Conservation (phyloP, 2,888 invertebrate species). For the Cephonodes hylas region DNA sequence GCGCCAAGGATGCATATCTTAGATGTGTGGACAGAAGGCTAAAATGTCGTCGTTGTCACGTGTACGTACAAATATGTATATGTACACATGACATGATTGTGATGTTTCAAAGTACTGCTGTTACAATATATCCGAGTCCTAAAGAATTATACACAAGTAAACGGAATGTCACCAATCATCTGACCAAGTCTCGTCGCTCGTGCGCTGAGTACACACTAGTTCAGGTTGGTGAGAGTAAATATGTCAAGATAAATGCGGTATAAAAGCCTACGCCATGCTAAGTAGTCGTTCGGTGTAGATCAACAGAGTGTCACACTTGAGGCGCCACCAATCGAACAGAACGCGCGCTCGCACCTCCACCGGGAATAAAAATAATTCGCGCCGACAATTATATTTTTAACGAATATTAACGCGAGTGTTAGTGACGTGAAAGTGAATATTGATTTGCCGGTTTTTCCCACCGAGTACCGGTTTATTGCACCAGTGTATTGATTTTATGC, state of each 20-base stretch:
- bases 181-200: not conserved
- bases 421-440: constrained; percentile 18
- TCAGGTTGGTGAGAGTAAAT: not conserved
- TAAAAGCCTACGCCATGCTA: not conserved
- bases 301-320: constrained; percentile 5
- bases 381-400: not conserved
- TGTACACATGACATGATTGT: no score
- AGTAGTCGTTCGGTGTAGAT: constrained; percentile 5
- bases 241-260: not conserved
- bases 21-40: no score
- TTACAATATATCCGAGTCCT: no score
- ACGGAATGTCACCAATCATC: not conserved
- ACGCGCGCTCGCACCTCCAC: not conserved
- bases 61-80: no score
- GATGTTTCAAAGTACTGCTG: no score
- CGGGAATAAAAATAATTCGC: not conserved
- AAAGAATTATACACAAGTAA: not conserved
- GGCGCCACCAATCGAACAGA: not conserved
- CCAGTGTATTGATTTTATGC: constrained; percentile 3
- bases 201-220: not conserved
- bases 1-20: no score
- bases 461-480: not conserved
- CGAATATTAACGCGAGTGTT: not conserved
- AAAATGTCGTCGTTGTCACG: no score
- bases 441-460: constrained; percentile 19